A percentile compares a stretch with the other conserved stretches of the same genome.
phyloP scores from a whole-genome alignment of 1,140 invertebrate species.

The Panagrolaimus sp. region DNA sequence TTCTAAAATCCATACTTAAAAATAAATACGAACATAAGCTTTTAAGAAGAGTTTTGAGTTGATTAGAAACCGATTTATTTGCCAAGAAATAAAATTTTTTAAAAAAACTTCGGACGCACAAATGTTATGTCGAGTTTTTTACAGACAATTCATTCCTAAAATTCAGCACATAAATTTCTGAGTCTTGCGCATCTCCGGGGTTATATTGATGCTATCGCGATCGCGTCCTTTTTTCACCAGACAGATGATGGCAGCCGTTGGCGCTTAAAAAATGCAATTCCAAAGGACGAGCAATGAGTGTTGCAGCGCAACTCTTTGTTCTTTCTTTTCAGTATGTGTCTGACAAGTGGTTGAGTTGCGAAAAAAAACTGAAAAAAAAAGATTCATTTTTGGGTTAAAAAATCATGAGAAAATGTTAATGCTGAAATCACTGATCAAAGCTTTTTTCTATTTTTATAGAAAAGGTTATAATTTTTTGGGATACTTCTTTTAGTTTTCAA shows the following conservation, averaged over 20 bases:
- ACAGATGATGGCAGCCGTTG: neutral
- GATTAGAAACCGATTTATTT: no score
- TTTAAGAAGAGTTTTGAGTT: no score
- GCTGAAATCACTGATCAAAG: neutral
- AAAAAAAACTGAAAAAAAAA: no score
- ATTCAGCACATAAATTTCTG: neutral
- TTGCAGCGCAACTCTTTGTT: neutral
- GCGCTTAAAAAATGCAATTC: slow-evolving; percentile 14
- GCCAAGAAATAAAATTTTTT: no score
- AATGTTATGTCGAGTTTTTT: neutral
- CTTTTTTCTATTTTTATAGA: neutral
- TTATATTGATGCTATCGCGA: slow-evolving; percentile 14
- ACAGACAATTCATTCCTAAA: neutral
- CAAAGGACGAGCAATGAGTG: neutral
- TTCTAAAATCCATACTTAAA: no score
- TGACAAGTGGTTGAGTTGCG: neutral
- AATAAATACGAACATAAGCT: no score
- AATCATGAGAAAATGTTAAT: neutral
- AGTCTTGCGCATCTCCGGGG: slow-evolving; percentile 8
- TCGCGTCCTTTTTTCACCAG: neutral
- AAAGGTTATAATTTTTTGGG: no score
- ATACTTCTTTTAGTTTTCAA: no score
- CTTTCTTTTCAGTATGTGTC: slow-evolving; percentile 8
- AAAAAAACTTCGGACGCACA: neutral
- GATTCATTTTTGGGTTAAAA: neutral